A percentile compares a stretch with the other conserved stretches of the same genome.
Conservation (phyloP, 2,888 invertebrate species). For the Tricholauxania praeusta region DNA sequence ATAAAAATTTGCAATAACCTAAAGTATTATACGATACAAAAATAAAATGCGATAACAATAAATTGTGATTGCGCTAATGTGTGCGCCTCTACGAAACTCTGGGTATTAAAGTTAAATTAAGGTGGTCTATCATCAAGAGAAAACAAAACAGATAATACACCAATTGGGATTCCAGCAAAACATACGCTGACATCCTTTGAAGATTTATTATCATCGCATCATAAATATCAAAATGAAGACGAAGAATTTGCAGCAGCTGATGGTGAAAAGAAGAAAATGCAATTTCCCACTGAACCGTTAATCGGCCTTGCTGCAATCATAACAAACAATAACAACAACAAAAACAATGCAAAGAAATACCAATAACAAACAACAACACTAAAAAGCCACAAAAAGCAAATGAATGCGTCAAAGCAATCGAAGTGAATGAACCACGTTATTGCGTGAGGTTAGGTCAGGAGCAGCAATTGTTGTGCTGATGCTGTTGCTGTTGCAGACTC, state of each 20-base stretch:
- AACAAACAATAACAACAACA: constrained; percentile 42
- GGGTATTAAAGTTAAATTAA: background rate
- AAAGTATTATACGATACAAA: too few relatives aligned
- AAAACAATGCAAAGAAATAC: constrained; percentile 49
- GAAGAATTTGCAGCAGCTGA: constrained; percentile 8
- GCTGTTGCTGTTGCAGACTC: background rate
- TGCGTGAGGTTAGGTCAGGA: constrained; percentile 40
- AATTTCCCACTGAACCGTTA: constrained; percentile 43
- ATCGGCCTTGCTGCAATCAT: constrained; percentile 32
- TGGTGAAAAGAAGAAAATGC: constrained; percentile 14
- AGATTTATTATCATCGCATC: constrained; percentile 14
- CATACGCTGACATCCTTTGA: constrained; percentile 15
- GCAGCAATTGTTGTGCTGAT: constrained; percentile 18
- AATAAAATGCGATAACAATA: background rate
- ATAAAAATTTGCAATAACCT: too few relatives aligned
- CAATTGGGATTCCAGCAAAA: background rate
- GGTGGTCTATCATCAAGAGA: background rate
- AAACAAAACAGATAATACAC: too few relatives aligned
- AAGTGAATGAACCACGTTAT: constrained; percentile 9
- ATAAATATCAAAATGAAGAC: background rate
- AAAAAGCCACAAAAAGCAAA: constrained; percentile 36
- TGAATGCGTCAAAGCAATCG: constrained; percentile 44
- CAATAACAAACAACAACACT: constrained; percentile 52
- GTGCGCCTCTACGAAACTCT: background rate
- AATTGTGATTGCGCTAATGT: background rate